Evolutionary conservation across 2,888 invertebrate species (phyloP).

Genomic region (Tethea ocularis): DNA sequence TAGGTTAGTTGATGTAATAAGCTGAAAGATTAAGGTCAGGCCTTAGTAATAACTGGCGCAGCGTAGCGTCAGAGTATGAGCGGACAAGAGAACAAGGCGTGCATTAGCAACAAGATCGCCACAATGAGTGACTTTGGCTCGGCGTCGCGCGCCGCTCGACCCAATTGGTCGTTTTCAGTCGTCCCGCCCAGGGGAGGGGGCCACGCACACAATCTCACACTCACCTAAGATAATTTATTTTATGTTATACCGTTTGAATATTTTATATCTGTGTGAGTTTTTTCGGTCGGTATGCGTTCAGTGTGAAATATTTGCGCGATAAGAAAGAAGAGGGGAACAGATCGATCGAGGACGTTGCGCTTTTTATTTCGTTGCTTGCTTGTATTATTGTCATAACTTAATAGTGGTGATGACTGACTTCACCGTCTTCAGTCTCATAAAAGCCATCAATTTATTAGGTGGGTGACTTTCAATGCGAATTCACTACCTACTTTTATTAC

Average conservation of each 20-base stretch:
- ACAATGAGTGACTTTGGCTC: constrained; percentile 68
- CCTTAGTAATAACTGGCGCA: constrained; percentile 41
- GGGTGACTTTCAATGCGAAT: not conserved
- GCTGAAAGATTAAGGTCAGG: constrained; percentile 54
- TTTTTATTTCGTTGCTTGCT: constrained; percentile 73
- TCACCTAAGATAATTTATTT: constrained; percentile 84
- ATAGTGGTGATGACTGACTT: constrained; percentile 39
- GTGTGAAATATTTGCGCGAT: constrained; percentile 84
- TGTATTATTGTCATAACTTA: constrained; percentile 65
- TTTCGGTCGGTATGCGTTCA: constrained; percentile 82
- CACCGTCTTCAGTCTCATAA: not conserved
- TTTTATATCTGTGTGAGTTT: constrained; percentile 84
- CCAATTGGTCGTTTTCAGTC: constrained; percentile 78
- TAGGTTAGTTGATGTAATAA: constrained; percentile 30
- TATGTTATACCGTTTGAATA: constrained; percentile 84
- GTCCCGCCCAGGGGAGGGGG: constrained; percentile 80
- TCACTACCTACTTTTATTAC: not conserved
- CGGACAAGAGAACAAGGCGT: constrained; percentile 35
- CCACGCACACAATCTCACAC: constrained; percentile 74
- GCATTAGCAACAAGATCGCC: constrained; percentile 44
- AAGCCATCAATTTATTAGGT: not conserved
- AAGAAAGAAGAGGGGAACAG: constrained; percentile 83
- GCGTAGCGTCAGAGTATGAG: constrained; percentile 20
- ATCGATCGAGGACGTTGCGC: constrained; percentile 81
- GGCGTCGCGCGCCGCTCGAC: constrained; percentile 82